phyloP scores from a whole-genome alignment of 1,140 invertebrate species.

The Hycleus phaleratus region DNA sequence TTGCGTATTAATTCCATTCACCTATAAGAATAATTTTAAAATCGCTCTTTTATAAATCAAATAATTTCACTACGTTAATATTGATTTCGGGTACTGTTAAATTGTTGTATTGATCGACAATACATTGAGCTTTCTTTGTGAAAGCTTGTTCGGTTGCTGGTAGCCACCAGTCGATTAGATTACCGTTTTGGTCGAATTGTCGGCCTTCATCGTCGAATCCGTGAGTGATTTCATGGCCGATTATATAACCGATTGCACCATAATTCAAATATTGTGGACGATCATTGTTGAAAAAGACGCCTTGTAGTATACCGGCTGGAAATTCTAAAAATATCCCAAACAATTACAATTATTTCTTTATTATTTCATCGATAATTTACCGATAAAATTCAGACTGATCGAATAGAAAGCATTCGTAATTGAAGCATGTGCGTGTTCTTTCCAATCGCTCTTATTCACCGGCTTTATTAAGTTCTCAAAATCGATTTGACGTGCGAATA shows the following conservation, averaged over 20 bases:
- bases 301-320: constrained; percentile 70
- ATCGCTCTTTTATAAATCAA: background rate
- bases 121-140: constrained; percentile 55
- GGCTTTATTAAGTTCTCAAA: constrained; percentile 51
- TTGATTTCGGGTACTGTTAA: constrained; percentile 46
- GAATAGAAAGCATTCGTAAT: constrained; percentile 64
- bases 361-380: constrained; percentile 41
- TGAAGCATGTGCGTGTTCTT: constrained; percentile 53
- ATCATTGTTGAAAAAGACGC: constrained; percentile 60
- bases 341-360: background rate
- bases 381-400: constrained; percentile 58
- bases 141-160: constrained; percentile 43
- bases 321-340: constrained; percentile 47
- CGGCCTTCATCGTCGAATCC: constrained; percentile 82
- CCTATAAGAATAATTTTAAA: constrained; percentile 41
- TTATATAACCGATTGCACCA: constrained; percentile 62
- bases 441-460: constrained; percentile 62
- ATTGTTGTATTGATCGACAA: constrained; percentile 61
- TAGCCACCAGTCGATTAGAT: constrained; percentile 56
- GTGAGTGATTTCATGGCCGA: constrained; percentile 53
- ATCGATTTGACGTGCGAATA: constrained; percentile 52
- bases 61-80: constrained; percentile 23
- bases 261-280: constrained; percentile 68
- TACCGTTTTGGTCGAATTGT: constrained; percentile 85
- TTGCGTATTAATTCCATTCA: constrained; percentile 84